Evolutionary conservation across 92 coral and sea anemone species (phyloP), one percentile per base, ranked within the genome.

Genomic region (Epizoanthus fatuus): DNA sequence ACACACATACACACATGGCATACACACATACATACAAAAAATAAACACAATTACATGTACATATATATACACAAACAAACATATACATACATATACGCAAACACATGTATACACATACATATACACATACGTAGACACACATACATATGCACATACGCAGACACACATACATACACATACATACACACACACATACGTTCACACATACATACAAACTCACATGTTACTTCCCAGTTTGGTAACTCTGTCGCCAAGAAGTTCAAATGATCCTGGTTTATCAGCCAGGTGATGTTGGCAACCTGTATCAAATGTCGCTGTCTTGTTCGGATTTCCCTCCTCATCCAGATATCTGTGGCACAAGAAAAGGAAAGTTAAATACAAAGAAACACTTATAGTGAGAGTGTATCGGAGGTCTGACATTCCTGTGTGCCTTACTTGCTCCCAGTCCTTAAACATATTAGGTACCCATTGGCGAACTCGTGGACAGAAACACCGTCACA

Each of bases 251-350:
- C 99, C 99, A 35, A 95, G 90, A n/a, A 97, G 92, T 67, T 97
- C 99, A 92, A 97, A 97, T 7, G 99, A 97, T 22, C 99, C 99
- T 49, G 98, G 97, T 72, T 90, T 97, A 81, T 97, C 99, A 14
- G 99, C 83, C 25, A 97, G 79, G 53, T 95, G 93, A 77, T 97
- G 96, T 6, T 94, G 98, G 72, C 99, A 97, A 13, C 91, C 91
- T 13, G 96, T 95, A 62, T 90, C 86, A 83, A 97, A 97, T 42
- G 92, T 94, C 3, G 86, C 88, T 49, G 99, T 95, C 66, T 77
- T 95, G 11, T 82, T 68, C 32, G 94, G 74, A 49, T 93, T 90
- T 35, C 91, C 98, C 74, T 89, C 92, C 32, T 76, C 92, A 52
- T 91, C 94, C 56, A 93, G 92, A 88, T 97, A 97, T 86, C 99